Percentiles rank a stretch among this genome's conserved stretches.
phyloP scores from a whole-genome alignment of 2,797 vertebrate genomes.

The Enteromius treurensis region DNA sequence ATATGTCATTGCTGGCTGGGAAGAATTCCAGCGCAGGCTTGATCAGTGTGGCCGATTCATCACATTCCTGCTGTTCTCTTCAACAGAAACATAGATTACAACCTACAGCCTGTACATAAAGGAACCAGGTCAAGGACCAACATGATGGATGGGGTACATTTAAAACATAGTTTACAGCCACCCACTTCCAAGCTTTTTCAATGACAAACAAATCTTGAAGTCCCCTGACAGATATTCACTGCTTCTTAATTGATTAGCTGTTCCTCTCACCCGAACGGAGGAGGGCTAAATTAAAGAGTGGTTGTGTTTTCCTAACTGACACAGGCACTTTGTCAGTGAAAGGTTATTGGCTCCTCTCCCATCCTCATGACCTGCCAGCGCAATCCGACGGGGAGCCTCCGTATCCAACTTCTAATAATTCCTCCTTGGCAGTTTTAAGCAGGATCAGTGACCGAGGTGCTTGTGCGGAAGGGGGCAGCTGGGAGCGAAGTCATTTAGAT shows the following conservation, averaged over 20 bases:
- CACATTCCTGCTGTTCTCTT: slow-evolving; percentile 37
- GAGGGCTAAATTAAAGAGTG: slow-evolving; percentile 59
- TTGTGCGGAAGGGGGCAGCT: slow-evolving; percentile 45
- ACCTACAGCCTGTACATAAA: slow-evolving; percentile 27
- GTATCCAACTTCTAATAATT: slow-evolving; percentile 53
- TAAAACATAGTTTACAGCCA: slow-evolving; percentile 51
- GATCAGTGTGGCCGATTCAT: slow-evolving; percentile 43
- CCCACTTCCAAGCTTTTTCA: slow-evolving; percentile 47
- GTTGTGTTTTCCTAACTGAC: slow-evolving; percentile 54
- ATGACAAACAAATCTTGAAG: slow-evolving; percentile 58
- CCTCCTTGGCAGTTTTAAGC: slow-evolving; percentile 39
- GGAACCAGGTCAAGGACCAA: slow-evolving; percentile 53
- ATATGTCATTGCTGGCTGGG: background rate
- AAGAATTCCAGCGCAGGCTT: slow-evolving; percentile 34
- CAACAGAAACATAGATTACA: slow-evolving; percentile 49
- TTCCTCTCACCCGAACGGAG: slow-evolving; percentile 39
- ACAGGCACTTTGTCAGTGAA: slow-evolving; percentile 53
- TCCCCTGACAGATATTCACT: slow-evolving; percentile 55
- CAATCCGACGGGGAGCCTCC: slow-evolving; percentile 37
- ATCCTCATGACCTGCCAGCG: slow-evolving; percentile 36
- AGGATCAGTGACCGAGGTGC: slow-evolving; percentile 50
- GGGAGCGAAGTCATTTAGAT: slow-evolving; percentile 33
- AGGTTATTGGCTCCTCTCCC: slow-evolving; percentile 57
- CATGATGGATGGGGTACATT: slow-evolving; percentile 49
- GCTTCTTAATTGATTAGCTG: slow-evolving; percentile 58